Base-by-base conservation (phyloP, 2,113 vertebrate genomes). In the Pelodiscus sinensis region DNA sequence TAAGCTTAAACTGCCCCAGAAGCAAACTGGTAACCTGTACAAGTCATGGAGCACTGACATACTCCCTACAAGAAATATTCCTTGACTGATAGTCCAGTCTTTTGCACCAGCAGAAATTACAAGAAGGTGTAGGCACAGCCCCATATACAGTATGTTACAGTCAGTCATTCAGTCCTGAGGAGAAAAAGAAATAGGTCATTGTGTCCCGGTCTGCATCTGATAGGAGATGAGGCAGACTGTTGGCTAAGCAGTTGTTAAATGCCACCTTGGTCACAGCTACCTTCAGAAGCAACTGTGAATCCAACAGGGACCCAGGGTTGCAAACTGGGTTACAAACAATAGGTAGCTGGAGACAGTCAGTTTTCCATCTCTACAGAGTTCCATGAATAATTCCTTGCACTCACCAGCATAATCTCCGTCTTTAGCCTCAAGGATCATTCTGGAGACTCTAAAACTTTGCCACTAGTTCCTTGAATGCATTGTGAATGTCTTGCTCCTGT, bases 201-300 rank as follows among this genome's bases (percentile, higher is more conserved):
- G 58, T 52, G 1, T 18, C n/a, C 31, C 54, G 50, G 22, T 75
- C 73, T 50, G 35, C 44, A 25, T 22, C 38, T 77, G 82, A 62
- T 88, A 85, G 79, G 85, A 85, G 81, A 92, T 51, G 62, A 54
- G 51, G 82, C 85, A 90, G 87, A 38, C 51, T 82, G 84, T 31
- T 2, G 0, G 21, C 79, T 25, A 71, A 82, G 56, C 1, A 86
- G n/a, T 14, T 87, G 78, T 82, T 57, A 24, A 50, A 92, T 86
- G 89, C 22, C 85, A 84, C 84, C 60, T 84, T 87, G 87, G 94
- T 56, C 80, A 38, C 92, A 50, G 21, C 6, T 51, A 62, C 92
- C 88, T 88, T 82, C 84, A 88, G n/a, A 50, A 90, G 56, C 62
- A 86, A 81, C 85, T 94, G 92, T 56, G 81, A 85, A 35, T 84